Evolutionary conservation across 2,113 vertebrate genomes (phyloP).

Genomic region (Plecotus auritus): DNA sequence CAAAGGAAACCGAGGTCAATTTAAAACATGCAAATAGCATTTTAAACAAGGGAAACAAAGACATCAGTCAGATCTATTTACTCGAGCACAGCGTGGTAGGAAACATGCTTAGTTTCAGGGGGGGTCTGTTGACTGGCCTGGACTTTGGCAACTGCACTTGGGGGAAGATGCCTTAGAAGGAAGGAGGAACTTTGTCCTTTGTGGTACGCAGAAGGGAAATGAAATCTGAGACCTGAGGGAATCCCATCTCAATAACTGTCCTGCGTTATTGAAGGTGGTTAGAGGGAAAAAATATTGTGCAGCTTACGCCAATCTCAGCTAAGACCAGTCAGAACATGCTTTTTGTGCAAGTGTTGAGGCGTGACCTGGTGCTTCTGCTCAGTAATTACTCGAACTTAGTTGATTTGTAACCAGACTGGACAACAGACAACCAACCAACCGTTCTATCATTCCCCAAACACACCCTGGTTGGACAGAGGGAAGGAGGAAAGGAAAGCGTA

Average conservation of each 20-base stretch:
- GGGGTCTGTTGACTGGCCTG: background rate
- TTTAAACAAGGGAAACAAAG: slow-evolving; percentile 50
- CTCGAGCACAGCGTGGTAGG: background rate
- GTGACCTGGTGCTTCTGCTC: background rate
- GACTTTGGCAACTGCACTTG: background rate
- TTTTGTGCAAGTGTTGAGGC: background rate
- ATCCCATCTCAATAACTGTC: background rate
- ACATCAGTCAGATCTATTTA: background rate
- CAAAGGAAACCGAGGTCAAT: slow-evolving; percentile 62
- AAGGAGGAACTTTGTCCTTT: background rate
- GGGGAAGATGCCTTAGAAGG: background rate
- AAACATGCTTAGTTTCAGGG: background rate
- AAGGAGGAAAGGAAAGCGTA: background rate
- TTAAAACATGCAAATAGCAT: slow-evolving; percentile 52
- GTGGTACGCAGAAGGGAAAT: background rate
- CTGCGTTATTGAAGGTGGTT: background rate
- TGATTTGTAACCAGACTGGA: background rate
- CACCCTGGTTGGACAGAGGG: background rate
- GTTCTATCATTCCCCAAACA: background rate
- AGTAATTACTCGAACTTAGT: background rate
- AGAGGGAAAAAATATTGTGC: background rate
- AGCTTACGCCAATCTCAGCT: background rate
- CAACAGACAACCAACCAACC: background rate
- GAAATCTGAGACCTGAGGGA: background rate
- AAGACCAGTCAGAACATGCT: background rate